Base-by-base conservation (phyloP, 2,797 vertebrate genomes). In the Miopithecus talapoin region DNA sequence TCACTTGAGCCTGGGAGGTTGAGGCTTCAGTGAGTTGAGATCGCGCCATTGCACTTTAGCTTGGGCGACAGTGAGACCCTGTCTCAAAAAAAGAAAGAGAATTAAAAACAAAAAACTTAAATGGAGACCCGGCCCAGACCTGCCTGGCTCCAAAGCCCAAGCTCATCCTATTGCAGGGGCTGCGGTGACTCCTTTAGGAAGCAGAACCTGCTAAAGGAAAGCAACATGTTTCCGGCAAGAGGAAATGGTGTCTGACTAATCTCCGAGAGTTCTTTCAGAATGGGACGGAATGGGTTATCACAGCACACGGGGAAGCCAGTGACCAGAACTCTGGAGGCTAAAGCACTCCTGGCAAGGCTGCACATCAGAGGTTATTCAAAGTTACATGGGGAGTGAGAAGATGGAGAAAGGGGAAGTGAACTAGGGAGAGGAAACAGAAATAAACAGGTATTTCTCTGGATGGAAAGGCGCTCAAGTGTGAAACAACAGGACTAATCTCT, bases 401-500 rank as follows among this genome's bases (percentile, higher is more conserved):
- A 30, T 0, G 1, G 46, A 86, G 28, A 75, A 59, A 91, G 17
- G 17, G n/a, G 41, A 85, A 80, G n/a, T 28, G 30, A 36, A 21
- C 41, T 50, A 86, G 64, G n/a, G 48, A n/a, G 84, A 85, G 72
- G 64, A 97, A 91, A 91, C 22, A 89, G 53, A 89, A 94, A 68
- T 26, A 80, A 84, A 70, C 21, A 78, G 74, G 84, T 46, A 78
- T 64, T 76, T 89, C 59, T 93, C 16, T 48, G n/a, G 26, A 70
- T 21, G 68, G 93, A 76, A 92, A 93, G 93, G 78, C 13, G 36
- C 14, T 28, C 22, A 24, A 46, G 50, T 46, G 39, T 16, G 43
- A 39, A 43, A 43, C 11, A 14, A 9, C 1, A 85, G 53, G 43
- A 59, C 53, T 21, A 28, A 36, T 39, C 26, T 61, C 55, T 41